Base-by-base conservation (phyloP, 2,888 invertebrate species). In the Acanthoscelides obtectus region DNA sequence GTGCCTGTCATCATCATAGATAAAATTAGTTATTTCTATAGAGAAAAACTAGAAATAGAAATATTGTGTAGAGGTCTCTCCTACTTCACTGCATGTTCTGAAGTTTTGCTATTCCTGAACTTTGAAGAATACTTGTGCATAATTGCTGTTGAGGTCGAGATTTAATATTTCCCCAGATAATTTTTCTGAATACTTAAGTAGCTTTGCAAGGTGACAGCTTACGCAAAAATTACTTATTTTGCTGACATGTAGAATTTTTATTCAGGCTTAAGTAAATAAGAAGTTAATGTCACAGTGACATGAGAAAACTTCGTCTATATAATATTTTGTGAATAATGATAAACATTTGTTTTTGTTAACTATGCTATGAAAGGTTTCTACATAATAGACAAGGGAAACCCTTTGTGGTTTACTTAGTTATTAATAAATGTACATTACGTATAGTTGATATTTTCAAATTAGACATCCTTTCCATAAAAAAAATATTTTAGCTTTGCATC, bases 21-120 rank as follows among this genome's bases (percentile, higher is more conserved):
- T 64, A 74, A 77, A 70, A 71, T 71, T 74, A 69, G 70, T 72
- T 73, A 71, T 74, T 72, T 69, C 69, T 69, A 70, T 69, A 75
- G 69, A 73, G 45, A 64, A 45, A 70, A 70, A 74, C 76, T 71
- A 76, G 75, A 73, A 69, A 72, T 75, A 76, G 76, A 69, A 77
- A 79, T 77, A 77, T 45, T 79, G 79, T 78, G 77, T 78, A 79
- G 79, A 79, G 79, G 78, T 79, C 72, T 74, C 73, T 71, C 74
- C 70, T 45, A 45, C 45, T 45, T 45, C 8, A 66, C 6, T 66
- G 22, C 22, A 66, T 66, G 66, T 20, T 66, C n/a, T 22, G 1
- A 66, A n/a, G 17, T 12, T 45, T 45, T 45, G 45, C 45, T 45
- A 45, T 45, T 45, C 17, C 45, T 17, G 5, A 12, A 45, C 12